Percentiles rank a stretch among this genome's conserved stretches.
Conservation (phyloP, 2,888 invertebrate species). For the Archips xylosteana region DNA sequence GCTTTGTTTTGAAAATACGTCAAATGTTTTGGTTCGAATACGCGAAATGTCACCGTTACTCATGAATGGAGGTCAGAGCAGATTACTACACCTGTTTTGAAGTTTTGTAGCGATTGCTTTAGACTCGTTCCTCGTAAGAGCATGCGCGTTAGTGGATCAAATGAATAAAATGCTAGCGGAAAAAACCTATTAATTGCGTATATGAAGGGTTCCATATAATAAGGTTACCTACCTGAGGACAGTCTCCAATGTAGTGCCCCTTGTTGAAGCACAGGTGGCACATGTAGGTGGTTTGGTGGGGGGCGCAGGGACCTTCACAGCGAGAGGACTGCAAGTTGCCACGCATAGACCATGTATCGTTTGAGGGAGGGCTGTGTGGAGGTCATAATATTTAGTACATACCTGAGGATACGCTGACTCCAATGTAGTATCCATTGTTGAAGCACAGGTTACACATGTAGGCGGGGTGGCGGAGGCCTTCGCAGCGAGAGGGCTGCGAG, state of each 20-base stretch:
- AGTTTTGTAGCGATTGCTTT: neutral
- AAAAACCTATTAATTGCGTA: too few species aligned
- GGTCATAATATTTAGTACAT: constrained; percentile 43
- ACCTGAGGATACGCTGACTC: too few species aligned
- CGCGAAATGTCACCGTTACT: constrained; percentile 1
- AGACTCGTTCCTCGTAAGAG: neutral
- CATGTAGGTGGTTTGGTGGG: constrained; percentile 91
- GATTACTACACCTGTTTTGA: constrained; percentile 12
- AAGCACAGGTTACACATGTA: too few species aligned
- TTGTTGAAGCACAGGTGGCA: constrained; percentile 95
- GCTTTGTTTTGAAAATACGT: neutral
- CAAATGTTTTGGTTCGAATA: neutral
- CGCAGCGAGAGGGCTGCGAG: too few species aligned
- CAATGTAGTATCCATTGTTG: too few species aligned
- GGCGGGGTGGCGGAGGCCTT: too few species aligned
- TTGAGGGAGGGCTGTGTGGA: constrained; percentile 64
- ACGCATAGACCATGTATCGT: constrained; percentile 76
- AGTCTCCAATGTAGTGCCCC: constrained; percentile 95
- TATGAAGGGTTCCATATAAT: too few species aligned
- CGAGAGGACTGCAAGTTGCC: constrained; percentile 86
- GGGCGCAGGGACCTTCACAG: too few species aligned
- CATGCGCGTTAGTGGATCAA: neutral
- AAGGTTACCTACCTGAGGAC: constrained; percentile 96
- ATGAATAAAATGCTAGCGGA: too few species aligned
- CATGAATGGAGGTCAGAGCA: constrained; percentile 1